phyloP scores from a whole-genome alignment of 2,888 invertebrate genomes.

The Heliconius sara region DNA sequence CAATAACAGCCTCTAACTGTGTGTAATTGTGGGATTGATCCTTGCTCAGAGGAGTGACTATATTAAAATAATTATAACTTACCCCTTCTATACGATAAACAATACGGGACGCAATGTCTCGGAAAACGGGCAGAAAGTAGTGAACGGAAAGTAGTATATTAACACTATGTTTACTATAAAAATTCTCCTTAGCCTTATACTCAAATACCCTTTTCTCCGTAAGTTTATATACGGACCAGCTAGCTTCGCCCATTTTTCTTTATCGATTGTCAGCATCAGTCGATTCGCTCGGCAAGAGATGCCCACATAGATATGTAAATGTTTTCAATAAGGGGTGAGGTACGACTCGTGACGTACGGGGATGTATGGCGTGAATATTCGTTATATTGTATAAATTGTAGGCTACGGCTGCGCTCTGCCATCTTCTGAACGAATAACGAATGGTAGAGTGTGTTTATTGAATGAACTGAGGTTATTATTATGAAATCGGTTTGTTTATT shows the following conservation, averaged over 20 bases:
- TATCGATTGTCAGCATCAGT: slow-evolving; percentile 43
- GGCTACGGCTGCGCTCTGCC: slow-evolving; percentile 32
- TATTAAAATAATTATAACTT: too few species aligned
- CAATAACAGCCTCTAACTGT: background rate
- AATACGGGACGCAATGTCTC: too few species aligned
- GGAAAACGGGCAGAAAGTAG: too few species aligned
- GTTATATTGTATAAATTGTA: slow-evolving; percentile 45
- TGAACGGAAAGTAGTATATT: too few species aligned
- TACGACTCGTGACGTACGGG: slow-evolving; percentile 47
- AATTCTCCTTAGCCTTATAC: background rate
- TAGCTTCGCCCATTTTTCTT: slow-evolving; percentile 38
- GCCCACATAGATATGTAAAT: slow-evolving; percentile 76
- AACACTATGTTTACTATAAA: background rate
- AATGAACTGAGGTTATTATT: background rate
- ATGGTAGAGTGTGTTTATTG: background rate
- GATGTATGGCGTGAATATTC: slow-evolving; percentile 46
- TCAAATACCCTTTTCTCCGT: background rate
- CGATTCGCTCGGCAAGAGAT: slow-evolving; percentile 50
- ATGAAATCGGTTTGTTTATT: background rate
- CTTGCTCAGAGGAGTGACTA: too few species aligned
- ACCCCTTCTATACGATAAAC: too few species aligned
- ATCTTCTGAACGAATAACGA: background rate
- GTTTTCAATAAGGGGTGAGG: slow-evolving; percentile 71
- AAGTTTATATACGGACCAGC: background rate
- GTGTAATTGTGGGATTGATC: too few species aligned